phyloP scores from a whole-genome alignment of 2,797 vertebrate genomes.

The Neostethus bicornis region DNA sequence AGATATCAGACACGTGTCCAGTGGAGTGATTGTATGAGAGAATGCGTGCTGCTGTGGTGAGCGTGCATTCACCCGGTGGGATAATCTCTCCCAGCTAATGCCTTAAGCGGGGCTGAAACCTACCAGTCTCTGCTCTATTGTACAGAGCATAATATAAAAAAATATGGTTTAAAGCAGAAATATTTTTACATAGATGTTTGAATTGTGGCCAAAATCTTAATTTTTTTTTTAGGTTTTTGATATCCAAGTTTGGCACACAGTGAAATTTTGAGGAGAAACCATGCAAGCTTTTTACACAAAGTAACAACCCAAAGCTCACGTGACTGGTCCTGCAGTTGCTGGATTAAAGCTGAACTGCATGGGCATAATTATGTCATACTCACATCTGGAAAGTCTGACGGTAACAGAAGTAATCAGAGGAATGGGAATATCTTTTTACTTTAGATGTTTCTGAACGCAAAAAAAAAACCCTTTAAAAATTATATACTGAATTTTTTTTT shows the following conservation, averaged over 20 bases:
- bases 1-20: constrained; percentile 50
- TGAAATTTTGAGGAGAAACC: background rate
- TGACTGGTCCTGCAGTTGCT: constrained; percentile 16
- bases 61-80: constrained; percentile 8
- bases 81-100: constrained; percentile 2
- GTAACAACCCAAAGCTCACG: constrained; percentile 1
- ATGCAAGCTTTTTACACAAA: background rate
- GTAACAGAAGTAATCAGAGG: constrained; percentile 1
- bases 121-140: constrained; percentile 46
- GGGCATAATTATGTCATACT: constrained; percentile 24
- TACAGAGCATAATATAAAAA: constrained; percentile 17
- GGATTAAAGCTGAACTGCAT: constrained; percentile 28
- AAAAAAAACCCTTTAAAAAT: too few relatives aligned
- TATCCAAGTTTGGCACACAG: background rate
- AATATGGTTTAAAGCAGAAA: background rate
- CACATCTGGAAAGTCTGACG: constrained; percentile 7
- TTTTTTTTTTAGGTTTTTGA: background rate
- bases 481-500: too few relatives aligned
- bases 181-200: background rate
- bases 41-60: constrained; percentile 47
- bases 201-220: constrained; percentile 4
- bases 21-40: constrained; percentile 44
- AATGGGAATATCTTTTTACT: too few relatives aligned
- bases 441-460: too few relatives aligned
- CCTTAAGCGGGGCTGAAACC: constrained; percentile 24